Evolutionary conservation across 2,888 invertebrate genomes (phyloP), one percentile per base, ranked within the genome.

Genomic region (Aphodius sticticus): DNA sequence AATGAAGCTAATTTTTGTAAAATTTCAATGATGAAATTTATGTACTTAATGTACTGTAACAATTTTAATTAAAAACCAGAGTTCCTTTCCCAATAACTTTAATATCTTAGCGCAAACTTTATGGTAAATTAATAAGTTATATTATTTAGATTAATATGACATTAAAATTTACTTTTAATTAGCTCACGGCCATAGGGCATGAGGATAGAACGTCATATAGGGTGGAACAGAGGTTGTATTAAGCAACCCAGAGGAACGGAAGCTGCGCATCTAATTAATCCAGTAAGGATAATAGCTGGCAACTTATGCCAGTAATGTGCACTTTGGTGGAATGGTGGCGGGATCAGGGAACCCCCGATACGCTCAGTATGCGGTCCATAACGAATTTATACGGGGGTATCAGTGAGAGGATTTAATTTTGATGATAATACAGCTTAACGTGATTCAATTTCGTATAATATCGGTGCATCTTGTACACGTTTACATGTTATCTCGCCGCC

Each of bases 271-370:
- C 53, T 53, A 53, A 53, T 53, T 53, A 53, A 53, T 53, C 53
- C 53, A 53, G 53, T 53, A 53, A 53, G 53, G 53, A 53, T 53
- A 53, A 53, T 53, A 53, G 53, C 53, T 53, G 53, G 53, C 53
- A 53, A 53, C 53, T 53, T 53, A 53, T 53, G 53, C 53, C 53
- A 9, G 53, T 53, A 53, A 53, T 53, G 53, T 53, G 53, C 53
- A 53, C 53, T 53, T 53, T 53, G 53, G 53, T 12, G 7, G 53
- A 9, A 5, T 53, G 53, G 53, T 53, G 26, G 53, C 53, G 53
- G 53, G 12, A 12, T 5, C 7, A 53, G 9, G 12, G 12, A 53
- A 53, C 12, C 26, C 26, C 26, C 26, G 26, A 53, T 12, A 53
- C 12, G 9, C 53, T 53, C 53, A 53, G 53, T 53, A 53, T 53